phyloP scores from a whole-genome alignment of 2,888 invertebrate genomes.

The Hirtodrosophila duncani region DNA sequence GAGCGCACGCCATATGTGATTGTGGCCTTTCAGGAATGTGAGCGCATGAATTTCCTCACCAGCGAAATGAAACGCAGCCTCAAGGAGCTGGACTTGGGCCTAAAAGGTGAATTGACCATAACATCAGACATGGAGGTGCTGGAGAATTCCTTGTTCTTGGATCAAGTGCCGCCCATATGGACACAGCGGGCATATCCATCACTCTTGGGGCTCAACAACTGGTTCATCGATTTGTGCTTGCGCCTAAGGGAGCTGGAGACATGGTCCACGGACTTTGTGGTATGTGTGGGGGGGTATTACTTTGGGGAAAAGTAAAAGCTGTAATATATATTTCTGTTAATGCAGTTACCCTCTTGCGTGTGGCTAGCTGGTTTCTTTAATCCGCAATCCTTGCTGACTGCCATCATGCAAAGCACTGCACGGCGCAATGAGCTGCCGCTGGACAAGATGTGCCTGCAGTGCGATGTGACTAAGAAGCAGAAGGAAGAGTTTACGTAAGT shows the following conservation, averaged over 20 bases:
- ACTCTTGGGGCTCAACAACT: conserved; percentile 89
- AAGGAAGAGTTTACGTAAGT: conserved; percentile 95
- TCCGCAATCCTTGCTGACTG: conserved; percentile 96
- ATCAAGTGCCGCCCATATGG: conserved; percentile 95
- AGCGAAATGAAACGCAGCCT: conserved; percentile 93
- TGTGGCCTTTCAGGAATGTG: conserved; percentile 96
- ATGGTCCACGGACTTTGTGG: conserved; percentile 95
- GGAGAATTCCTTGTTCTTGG: conserved; percentile 93
- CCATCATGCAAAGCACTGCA: conserved; percentile 98
- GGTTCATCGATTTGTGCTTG: conserved; percentile 94
- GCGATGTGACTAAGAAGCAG: conserved; percentile 97
- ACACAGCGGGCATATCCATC: conserved; percentile 94
- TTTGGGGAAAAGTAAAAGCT: background rate
- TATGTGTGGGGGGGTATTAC: conserved; percentile 76
- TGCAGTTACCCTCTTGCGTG: conserved; percentile 91
- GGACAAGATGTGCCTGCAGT: conserved; percentile 97
- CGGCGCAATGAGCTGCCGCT: conserved; percentile 93
- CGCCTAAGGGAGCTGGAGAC: conserved; percentile 93
- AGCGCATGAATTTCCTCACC: conserved; percentile 95
- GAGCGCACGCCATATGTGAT: conserved; percentile 97
- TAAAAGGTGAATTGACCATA: conserved; percentile 97
- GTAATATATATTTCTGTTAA: background rate
- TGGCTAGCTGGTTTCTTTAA: conserved; percentile 99
- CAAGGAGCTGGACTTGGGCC: conserved; percentile 93
- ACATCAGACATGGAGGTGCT: conserved; percentile 97